A percentile compares a stretch with the other conserved stretches of the same genome.
Conservation (phyloP, 2,888 invertebrate species). For the Acronicta alni region DNA sequence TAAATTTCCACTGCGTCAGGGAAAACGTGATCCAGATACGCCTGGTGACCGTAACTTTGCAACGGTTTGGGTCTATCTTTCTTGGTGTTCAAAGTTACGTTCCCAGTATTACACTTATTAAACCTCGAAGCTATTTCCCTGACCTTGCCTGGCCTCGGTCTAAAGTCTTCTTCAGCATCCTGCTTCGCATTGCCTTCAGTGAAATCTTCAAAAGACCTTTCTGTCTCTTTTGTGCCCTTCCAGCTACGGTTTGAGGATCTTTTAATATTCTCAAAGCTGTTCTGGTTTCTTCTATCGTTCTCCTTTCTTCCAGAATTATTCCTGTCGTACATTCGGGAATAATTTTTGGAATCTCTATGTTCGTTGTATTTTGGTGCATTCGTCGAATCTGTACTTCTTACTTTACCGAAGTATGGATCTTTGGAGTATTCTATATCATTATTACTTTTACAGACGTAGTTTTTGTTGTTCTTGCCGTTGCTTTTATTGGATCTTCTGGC, state of each 20-base stretch:
- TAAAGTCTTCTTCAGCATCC: constrained; percentile 63
- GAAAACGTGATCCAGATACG: constrained; percentile 90
- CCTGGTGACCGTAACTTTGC: constrained; percentile 89
- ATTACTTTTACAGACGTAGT: constrained; percentile 76
- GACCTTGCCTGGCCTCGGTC: constrained; percentile 82
- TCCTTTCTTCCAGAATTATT: constrained; percentile 72
- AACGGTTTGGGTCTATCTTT: constrained; percentile 89
- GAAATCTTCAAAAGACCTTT: constrained; percentile 65
- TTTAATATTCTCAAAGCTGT: constrained; percentile 59
- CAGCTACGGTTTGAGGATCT: constrained; percentile 70
- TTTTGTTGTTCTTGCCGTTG: constrained; percentile 63
- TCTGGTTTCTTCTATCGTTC: constrained; percentile 55
- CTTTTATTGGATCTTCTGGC: constrained; percentile 76
- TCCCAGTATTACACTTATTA: constrained; percentile 74
- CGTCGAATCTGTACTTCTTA: constrained; percentile 59
- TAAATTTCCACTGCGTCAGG: constrained; percentile 87
- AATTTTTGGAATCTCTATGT: constrained; percentile 67
- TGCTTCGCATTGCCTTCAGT: constrained; percentile 33
- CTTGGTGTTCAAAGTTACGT: constrained; percentile 66
- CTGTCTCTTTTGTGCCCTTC: constrained; percentile 64
- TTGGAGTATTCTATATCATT: constrained; percentile 82
- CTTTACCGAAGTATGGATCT: constrained; percentile 78
- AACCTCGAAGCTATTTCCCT: constrained; percentile 84
- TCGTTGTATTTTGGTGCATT: constrained; percentile 70
- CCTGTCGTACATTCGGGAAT: constrained; percentile 74